These are phyloP conservation scores for Liodrosophila aerea DNA, from an alignment of 2,888 invertebrate species.

Conservation along the genomic window DNA sequence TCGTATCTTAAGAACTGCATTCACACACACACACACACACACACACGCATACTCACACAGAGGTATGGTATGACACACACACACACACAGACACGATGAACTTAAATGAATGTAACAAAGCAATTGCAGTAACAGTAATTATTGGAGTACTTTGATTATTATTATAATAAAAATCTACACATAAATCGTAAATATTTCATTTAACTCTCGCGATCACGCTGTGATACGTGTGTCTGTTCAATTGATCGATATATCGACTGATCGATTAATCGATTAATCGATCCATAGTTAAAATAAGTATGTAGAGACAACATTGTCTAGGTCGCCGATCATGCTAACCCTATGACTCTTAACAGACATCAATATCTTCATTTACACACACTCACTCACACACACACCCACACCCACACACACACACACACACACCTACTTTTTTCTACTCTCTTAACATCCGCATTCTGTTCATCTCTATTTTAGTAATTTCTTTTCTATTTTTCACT, in stretches of 20 bases:
- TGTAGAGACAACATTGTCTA: no score
- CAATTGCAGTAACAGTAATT: slow-evolving; percentile 42
- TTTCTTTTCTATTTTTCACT: no score
- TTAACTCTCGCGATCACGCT: slow-evolving; percentile 31
- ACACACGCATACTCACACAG: slow-evolving; percentile 6
- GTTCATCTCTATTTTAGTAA: no score
- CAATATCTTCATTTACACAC: not conserved
- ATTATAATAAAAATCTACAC: slow-evolving; percentile 69
- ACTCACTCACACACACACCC: not conserved
- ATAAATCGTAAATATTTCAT: slow-evolving; percentile 64
- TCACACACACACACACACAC: slow-evolving; percentile 5
- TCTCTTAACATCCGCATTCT: no score
- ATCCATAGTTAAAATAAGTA: no score
- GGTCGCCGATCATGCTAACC: not conserved
- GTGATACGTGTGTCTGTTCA: no score
- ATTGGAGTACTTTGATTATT: slow-evolving; percentile 45
- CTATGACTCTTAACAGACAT: not conserved
- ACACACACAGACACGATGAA: slow-evolving; percentile 27
- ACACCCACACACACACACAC: not conserved
- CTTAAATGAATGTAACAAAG: slow-evolving; percentile 35
- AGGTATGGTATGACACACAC: slow-evolving; percentile 12
- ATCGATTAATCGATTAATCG: no score
- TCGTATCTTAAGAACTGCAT: slow-evolving; percentile 3
- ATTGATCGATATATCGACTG: no score
- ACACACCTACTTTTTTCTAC: not conserved